These are phyloP conservation scores for Thera britannica DNA, from an alignment of 2,888 invertebrate genomes.

Conservation along the genomic window DNA sequence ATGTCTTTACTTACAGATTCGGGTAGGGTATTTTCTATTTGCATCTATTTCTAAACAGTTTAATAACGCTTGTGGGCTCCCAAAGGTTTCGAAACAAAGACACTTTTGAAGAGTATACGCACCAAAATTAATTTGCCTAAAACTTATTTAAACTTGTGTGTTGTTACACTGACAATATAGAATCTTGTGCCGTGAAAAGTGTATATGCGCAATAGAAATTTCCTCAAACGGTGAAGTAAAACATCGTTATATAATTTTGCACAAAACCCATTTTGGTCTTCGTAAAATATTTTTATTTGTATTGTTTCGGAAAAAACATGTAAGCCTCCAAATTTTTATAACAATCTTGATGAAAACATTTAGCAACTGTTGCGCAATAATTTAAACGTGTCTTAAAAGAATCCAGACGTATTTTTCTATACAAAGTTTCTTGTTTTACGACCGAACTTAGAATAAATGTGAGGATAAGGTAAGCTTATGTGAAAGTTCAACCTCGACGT, in stretches of 20 bases:
- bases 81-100: neutral
- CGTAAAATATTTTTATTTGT: too few relatives aligned
- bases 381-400: conserved; percentile 11
- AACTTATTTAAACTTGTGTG: too few relatives aligned
- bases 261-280: too few relatives aligned
- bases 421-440: conserved; percentile 20
- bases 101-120: neutral
- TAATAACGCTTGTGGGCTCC: neutral
- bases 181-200: too few relatives aligned
- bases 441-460: conserved; percentile 21
- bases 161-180: too few relatives aligned
- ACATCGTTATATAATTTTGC: too few relatives aligned
- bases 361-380: conserved; percentile 3
- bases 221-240: neutral
- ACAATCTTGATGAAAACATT: too few relatives aligned
- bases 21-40: neutral
- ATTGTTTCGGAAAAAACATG: too few relatives aligned
- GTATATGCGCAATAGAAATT: too few relatives aligned
- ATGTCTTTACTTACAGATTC: neutral
- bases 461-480: conserved; percentile 17
- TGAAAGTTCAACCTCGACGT: conserved; percentile 19
- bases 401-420: conserved; percentile 16
- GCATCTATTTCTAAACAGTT: neutral
- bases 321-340: too few relatives aligned
- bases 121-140: too few relatives aligned